Evolutionary conservation across 2,888 invertebrate species (phyloP), one percentile per base, ranked within the genome.

Genomic region (Julus scanicus): DNA sequence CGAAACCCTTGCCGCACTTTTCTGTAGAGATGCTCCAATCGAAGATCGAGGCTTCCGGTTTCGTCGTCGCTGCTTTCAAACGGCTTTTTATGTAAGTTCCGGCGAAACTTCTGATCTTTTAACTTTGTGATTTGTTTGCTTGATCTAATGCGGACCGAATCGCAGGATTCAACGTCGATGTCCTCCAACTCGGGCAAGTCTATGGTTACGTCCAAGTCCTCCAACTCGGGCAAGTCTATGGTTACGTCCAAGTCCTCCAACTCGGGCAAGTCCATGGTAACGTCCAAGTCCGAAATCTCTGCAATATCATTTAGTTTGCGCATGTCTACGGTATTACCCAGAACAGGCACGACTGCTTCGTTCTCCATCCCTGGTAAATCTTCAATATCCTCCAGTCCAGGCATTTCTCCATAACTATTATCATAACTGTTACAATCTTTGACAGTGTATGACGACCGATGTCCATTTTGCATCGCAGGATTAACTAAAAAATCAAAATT

Each of bases 11-110:
- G 71, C 29, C 29, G 71, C 3, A 71, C 29, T 29, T 71, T 71
- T 20, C 29, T 71, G 71, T 29, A 71, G 11, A 71, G 8, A 20
- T 71, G 20, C 29, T 71, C 71, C 20, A 71, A 1, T 1, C 71
- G 20, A n/a, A 71, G 0, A 8, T 71, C 71, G 29, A 71, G 8
- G 29, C 71, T 71, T 4, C 71, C 71, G 8, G 71, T 29, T 71
- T 71, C 71, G 1, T 71, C 71, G 71, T 71, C 71, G 71, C 71
- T 71, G 71, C 71, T 71, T n/a, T 71, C 71, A 29, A 71, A 71
- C 6, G 71, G 71, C 9, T 71, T 71, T 29, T 29, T 71, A 0
- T n/a, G 29, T 29, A 8, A 0, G n/a, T n/a, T 8, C 9, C 8
- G 8, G n/a, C 20, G n/a, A 29, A 4, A 2, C 6, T 11, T 20